These are phyloP conservation scores for Drosophila rubida DNA, from an alignment of 2,888 invertebrate species.

Conservation along the genomic window DNA sequence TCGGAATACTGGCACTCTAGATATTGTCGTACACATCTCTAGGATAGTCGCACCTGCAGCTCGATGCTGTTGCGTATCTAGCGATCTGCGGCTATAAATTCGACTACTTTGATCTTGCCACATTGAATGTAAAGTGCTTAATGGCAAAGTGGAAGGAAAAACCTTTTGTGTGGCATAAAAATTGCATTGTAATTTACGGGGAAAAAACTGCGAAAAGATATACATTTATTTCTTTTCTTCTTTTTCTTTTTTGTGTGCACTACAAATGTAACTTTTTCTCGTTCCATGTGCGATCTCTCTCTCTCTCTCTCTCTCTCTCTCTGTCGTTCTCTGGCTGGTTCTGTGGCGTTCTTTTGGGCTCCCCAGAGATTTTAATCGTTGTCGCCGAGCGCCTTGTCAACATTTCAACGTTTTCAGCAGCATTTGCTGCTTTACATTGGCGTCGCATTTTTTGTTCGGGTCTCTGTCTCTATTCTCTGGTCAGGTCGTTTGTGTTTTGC, in stretches of 20 bases:
- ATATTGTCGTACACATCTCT: slow-evolving; percentile 32
- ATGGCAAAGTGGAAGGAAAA: slow-evolving; percentile 62
- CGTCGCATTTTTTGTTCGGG: slow-evolving; percentile 62
- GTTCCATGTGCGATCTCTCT: slow-evolving; percentile 33
- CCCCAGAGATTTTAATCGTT: slow-evolving; percentile 80
- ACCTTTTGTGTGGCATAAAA: slow-evolving; percentile 74
- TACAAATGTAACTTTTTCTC: slow-evolving; percentile 39
- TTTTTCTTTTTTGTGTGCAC: slow-evolving; percentile 31
- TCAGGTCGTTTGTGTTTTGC: slow-evolving; percentile 12
- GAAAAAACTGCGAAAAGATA: slow-evolving; percentile 31
- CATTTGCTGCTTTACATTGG: slow-evolving; percentile 79
- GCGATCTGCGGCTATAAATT: slow-evolving; percentile 77
- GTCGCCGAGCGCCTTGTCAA: slow-evolving; percentile 79
- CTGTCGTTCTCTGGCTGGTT: slow-evolving; percentile 17
- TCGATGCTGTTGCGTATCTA: slow-evolving; percentile 58
- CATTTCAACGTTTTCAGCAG: slow-evolving; percentile 64
- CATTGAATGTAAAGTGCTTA: slow-evolving; percentile 78
- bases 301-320: slow-evolving; percentile 10
- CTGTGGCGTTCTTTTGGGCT: slow-evolving; percentile 57
- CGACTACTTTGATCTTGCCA: slow-evolving; percentile 78
- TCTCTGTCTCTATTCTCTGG: slow-evolving; percentile 26
- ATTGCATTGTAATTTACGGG: slow-evolving; percentile 80
- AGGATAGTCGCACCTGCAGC: slow-evolving; percentile 4
- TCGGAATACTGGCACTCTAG: not conserved
- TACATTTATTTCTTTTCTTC: slow-evolving; percentile 12